Conservation (phyloP, 1,140 invertebrate genomes). For the Drosophila ogumai region DNA sequence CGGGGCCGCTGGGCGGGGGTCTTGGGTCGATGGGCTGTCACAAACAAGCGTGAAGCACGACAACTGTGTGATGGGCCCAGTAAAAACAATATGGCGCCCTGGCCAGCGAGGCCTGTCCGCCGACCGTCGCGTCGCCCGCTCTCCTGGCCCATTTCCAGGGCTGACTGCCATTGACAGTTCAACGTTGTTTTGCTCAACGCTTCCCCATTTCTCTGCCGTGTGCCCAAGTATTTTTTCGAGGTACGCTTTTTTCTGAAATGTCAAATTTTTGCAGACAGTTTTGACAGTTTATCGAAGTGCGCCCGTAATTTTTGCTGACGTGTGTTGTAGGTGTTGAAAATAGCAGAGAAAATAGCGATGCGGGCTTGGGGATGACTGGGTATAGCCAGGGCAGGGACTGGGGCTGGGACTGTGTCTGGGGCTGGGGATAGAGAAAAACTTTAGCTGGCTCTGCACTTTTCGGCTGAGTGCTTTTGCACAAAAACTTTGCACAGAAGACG, state of each 20-base stretch:
- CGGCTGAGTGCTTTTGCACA: constrained; percentile 53
- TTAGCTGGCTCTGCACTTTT: constrained; percentile 69
- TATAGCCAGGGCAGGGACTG: neutral
- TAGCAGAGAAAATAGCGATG: constrained; percentile 21
- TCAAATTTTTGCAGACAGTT: constrained; percentile 84
- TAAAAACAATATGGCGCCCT: constrained; percentile 82
- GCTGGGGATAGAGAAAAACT: constrained; percentile 35
- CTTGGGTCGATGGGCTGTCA: constrained; percentile 60
- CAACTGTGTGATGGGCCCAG: constrained; percentile 68
- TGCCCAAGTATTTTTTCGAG: constrained; percentile 40
- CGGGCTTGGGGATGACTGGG: neutral
- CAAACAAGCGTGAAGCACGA: constrained; percentile 81
- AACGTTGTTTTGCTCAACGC: constrained; percentile 72
- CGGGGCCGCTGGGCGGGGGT: neutral
- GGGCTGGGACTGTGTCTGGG: neutral
- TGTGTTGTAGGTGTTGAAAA: constrained; percentile 78
- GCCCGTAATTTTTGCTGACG: constrained; percentile 79
- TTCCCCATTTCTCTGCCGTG: constrained; percentile 45
- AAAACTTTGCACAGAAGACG: constrained; percentile 60
- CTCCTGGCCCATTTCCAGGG: constrained; percentile 34
- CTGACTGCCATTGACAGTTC: constrained; percentile 78
- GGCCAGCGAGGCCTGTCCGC: constrained; percentile 39
- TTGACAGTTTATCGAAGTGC: constrained; percentile 83
- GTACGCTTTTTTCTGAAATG: constrained; percentile 62
- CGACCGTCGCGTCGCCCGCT: neutral